Conservation (phyloP, 23 tunicate species). For the Phallusia fumigata region DNA sequence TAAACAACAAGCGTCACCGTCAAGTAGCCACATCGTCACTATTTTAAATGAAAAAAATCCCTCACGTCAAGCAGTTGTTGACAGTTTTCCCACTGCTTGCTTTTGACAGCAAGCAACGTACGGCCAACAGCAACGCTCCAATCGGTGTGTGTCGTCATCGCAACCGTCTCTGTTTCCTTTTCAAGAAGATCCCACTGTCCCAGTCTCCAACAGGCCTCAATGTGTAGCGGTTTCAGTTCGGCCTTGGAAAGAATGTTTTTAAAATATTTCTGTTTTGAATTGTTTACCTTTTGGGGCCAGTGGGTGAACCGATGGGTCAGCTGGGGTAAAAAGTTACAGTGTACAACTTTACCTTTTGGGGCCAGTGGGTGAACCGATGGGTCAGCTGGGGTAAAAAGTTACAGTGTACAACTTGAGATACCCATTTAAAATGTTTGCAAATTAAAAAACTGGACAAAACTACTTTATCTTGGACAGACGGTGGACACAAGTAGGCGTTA, state of each 20-base stretch:
- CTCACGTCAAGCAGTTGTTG: constrained; percentile 58
- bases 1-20: not conserved
- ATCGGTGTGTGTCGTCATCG: constrained; percentile 11
- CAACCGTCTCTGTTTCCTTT: constrained; percentile 8
- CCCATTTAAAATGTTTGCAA: no score
- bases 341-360: no score
- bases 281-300: no score
- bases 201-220: constrained; percentile 94
- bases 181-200: constrained; percentile 82
- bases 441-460: no score
- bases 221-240: constrained; percentile 44
- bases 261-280: no score
- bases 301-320: no score
- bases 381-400: no score
- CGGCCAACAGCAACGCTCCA: constrained; percentile 76
- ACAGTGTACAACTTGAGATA: no score
- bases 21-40: not conserved
- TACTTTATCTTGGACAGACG: no score
- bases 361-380: no score
- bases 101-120: constrained; percentile 47
- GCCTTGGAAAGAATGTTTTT: constrained; percentile 32
- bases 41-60: not conserved
- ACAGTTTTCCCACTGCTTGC: constrained; percentile 50
- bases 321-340: no score
- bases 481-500: no score